Evolutionary conservation across 2,888 invertebrate species (phyloP).

Genomic region (Leptarthrus brevirostris): DNA sequence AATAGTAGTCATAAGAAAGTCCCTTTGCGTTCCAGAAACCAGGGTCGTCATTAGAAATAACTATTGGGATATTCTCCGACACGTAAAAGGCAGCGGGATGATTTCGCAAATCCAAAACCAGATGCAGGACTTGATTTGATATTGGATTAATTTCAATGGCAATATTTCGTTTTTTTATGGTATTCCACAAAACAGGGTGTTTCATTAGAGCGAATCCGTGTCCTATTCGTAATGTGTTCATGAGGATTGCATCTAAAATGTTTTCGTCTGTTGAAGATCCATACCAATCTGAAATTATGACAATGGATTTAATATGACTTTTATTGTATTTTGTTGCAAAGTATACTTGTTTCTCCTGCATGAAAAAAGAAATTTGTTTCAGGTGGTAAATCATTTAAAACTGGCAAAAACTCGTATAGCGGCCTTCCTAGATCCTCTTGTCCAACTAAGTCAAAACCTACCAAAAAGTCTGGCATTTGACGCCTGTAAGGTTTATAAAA

Average conservation of each 20-base stretch:
- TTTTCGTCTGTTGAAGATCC: constrained; percentile 71
- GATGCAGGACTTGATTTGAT: constrained; percentile 67
- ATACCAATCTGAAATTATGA: constrained; percentile 70
- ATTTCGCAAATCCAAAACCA: constrained; percentile 73
- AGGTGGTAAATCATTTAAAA: constrained; percentile 59
- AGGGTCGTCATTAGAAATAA: constrained; percentile 75
- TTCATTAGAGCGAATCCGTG: constrained; percentile 65
- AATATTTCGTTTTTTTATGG: constrained; percentile 62
- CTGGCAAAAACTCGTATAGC: constrained; percentile 62
- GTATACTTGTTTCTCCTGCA: constrained; percentile 75
- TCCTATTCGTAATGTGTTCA: constrained; percentile 65
- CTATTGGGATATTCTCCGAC: constrained; percentile 71
- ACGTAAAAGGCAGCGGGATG: constrained; percentile 72
- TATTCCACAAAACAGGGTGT: constrained; percentile 64
- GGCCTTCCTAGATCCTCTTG: constrained; percentile 74
- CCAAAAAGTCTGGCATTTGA: constrained; percentile 69
- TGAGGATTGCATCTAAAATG: constrained; percentile 67
- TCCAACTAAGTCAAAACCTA: constrained; percentile 77
- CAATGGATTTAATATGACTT: too few species aligned
- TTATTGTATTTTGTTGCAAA: too few species aligned
- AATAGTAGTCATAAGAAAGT: constrained; percentile 75
- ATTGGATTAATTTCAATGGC: constrained; percentile 65
- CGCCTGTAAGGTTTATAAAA: too few species aligned
- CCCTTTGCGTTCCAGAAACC: constrained; percentile 73
- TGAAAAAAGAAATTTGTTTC: constrained; percentile 72